Base-by-base conservation (phyloP, 2,113 vertebrate species). In the Canis aureus region DNA sequence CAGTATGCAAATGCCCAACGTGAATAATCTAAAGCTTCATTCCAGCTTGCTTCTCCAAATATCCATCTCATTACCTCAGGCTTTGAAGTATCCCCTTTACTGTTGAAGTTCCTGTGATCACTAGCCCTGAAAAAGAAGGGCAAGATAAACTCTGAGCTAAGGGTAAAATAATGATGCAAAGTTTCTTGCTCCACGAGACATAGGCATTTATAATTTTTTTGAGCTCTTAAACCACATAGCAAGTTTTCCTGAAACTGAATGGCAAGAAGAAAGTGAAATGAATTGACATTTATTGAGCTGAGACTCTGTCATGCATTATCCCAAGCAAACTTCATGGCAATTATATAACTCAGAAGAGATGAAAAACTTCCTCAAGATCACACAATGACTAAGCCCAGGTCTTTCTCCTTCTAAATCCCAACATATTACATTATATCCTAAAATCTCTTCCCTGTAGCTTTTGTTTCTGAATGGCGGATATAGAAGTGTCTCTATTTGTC, bases 171-270 rank as follows among this genome's bases (percentile, higher is more conserved):
- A 66, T 55, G 32, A 53, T 25, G 32, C 6, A 25, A 85, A 83
- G 17, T 73, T 92, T 84, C 38, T 80, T 74, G 20, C 23, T 87
- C 23, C 62, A n/a, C 2, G 69, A 35, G 62, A 69, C 60, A 81
- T 0, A 27, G 20, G 22, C 29, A 83, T 84, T 43, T 94, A 11
- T 83, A 43, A 87, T 86, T 93, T 66, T 69, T 64, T 53, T 93
- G 60, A 90, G 67, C 13, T 80, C 29, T 57, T 89, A 20, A 8
- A 89, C 32, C 22, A 89, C 9, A 20, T 86, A 83, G 62, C 80
- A 82, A 86, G 89, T 85, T 89, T 94, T 32, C 73, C 60, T 69
- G 57, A 96, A 95, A 78, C 53, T 55, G n/a, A n/a, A 51, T 96
- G 35, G 64, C 83, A 96, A 90, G 82, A 84, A 96, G 60, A 23